Conservation (phyloP, 53 echinoderm and acorn worm genomes). For the Astropecten irregularis region DNA sequence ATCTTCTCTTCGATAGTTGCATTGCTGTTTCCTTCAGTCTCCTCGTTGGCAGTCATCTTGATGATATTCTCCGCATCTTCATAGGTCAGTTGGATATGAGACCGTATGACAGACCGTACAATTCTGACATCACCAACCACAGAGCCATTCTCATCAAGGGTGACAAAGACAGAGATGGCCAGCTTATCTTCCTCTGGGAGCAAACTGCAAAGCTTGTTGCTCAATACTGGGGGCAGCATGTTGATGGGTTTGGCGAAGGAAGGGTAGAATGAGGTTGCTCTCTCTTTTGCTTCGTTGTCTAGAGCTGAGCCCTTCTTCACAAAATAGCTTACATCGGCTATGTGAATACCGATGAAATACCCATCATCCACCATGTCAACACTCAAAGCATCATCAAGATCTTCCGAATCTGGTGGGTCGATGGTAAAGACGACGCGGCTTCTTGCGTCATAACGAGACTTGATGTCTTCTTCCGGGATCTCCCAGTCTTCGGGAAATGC, state of each 20-base stretch:
- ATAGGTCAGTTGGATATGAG: conserved; percentile 68
- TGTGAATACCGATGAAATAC: conserved; percentile 75
- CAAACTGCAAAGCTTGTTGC: conserved; percentile 76
- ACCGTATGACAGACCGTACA: conserved; percentile 69
- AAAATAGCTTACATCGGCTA: conserved; percentile 87
- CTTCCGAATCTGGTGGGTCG: conserved; percentile 74
- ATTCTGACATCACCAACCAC: conserved; percentile 54
- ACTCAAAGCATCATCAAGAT: conserved; percentile 90
- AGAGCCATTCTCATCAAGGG: conserved; percentile 53
- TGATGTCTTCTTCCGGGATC: conserved; percentile 67
- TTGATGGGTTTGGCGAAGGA: conserved; percentile 54
- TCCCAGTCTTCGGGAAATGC: conserved; percentile 61
- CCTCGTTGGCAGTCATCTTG: conserved; percentile 18
- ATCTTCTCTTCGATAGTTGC: conserved; percentile 30
- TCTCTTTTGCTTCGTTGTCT: conserved; percentile 73
- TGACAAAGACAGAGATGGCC: conserved; percentile 74
- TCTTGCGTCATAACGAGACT: conserved; percentile 60
- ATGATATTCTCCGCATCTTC: conserved; percentile 79
- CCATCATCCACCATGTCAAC: conserved; percentile 52
- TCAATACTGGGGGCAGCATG: conserved; percentile 80
- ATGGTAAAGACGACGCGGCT: conserved; percentile 73
- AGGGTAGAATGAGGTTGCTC: conserved; percentile 84
- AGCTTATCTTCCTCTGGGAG: conserved; percentile 69
- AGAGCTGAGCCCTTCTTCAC: conserved; percentile 61
- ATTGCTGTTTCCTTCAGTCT: conserved; percentile 12